Percentiles rank a stretch among this genome's conserved stretches.
Evolutionary conservation across 2,113 vertebrate species (phyloP).

Genomic region (Calypte anna): DNA sequence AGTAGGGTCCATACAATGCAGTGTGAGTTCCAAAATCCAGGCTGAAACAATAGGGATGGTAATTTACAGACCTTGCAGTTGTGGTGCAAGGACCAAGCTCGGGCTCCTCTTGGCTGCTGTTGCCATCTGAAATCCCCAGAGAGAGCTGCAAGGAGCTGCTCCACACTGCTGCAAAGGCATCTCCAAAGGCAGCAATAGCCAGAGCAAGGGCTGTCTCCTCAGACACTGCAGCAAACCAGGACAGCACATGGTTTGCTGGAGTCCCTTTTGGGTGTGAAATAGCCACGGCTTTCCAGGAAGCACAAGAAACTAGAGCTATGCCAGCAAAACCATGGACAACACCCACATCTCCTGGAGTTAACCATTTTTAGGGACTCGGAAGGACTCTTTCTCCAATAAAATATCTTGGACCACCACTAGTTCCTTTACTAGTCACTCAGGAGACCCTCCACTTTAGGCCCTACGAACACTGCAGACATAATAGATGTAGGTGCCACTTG

Average conservation of each 20-base stretch:
- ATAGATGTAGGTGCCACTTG: slow-evolving; percentile 21
- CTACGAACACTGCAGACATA: neutral
- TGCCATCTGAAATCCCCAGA: neutral
- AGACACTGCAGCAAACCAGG: neutral
- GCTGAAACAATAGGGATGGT: slow-evolving; percentile 3
- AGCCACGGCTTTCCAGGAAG: slow-evolving; percentile 21
- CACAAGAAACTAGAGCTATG: neutral
- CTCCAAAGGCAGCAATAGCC: neutral
- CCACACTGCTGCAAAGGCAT: neutral
- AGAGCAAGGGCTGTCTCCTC: neutral
- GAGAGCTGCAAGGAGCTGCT: neutral
- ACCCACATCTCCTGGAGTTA: neutral
- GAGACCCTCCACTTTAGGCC: neutral
- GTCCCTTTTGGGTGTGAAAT: slow-evolving; percentile 53
- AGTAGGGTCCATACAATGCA: neutral
- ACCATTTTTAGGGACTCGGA: neutral
- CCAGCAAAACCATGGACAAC: slow-evolving; percentile 49
- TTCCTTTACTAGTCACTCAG: neutral
- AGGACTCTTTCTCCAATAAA: neutral
- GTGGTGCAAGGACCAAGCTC: neutral
- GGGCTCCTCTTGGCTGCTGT: neutral
- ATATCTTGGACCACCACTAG: neutral
- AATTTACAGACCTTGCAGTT: neutral
- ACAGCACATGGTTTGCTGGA: slow-evolving; percentile 5
- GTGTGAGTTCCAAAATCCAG: neutral